Evolutionary conservation across 2,888 invertebrate genomes (phyloP), one percentile per base, ranked within the genome.

Genomic region (Eupithecia vulgata): DNA sequence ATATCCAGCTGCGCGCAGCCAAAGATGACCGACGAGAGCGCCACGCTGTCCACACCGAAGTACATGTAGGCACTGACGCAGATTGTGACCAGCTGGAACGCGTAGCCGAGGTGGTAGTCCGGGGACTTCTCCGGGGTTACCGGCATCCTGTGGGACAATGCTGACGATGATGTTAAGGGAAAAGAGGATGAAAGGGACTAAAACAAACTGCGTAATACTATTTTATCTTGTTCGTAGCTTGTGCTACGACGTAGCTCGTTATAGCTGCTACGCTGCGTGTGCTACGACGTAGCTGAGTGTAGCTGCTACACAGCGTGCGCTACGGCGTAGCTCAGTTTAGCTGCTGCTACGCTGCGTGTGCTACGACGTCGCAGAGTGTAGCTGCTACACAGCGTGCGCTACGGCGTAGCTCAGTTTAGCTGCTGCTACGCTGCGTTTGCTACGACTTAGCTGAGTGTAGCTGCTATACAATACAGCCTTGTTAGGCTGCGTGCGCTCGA

Each of bases 11-110:
- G 93, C 0, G 92, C 93, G 74, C 93, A 93, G 10, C 88, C 88
- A 74, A 93, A 91, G 68, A 94, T 93, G 1, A 94, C 89, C 72
- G 89, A 88, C 17, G 93, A 92, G 2, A 94, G 84, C 0, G 90
- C 87, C 2, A 94, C 89, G 77, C 93, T 94, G 77, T 95, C 94
- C 59, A 94, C 93, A 0, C 92, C 93, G 73, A 92, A 91, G 78
- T 93, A 94, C 87, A 94, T 91, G 79, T 89, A 90, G 0, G 94
- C 94, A 67, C 94, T 93, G 81, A 90, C 87, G 75, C 88, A 89
- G 37, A 93, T 90, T 0, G 92, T 91, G 1, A 89, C 42, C 68
- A 91, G 72, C 78, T 94, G 94, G 78, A 90, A 92, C 0, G 80
- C 79, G 75, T 89, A 94, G 0, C 93, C 93, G 4, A 93, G 67